These are phyloP conservation scores for Odontocerum albicorne DNA, from an alignment of 2,888 invertebrate species.

Conservation along the genomic window DNA sequence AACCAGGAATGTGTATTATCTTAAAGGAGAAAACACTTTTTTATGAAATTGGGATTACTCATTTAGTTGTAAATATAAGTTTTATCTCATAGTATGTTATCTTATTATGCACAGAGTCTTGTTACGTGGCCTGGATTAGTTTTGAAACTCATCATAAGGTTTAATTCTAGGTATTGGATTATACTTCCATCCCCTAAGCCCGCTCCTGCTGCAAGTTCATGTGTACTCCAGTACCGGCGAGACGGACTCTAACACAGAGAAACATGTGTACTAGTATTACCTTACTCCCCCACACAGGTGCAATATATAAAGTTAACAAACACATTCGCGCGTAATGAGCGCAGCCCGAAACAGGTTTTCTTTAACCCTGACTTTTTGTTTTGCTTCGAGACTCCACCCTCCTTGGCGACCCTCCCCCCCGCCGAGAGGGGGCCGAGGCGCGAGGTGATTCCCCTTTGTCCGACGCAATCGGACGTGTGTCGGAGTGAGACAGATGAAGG, in stretches of 20 bases:
- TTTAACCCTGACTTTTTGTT: constrained; percentile 25
- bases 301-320: not conserved
- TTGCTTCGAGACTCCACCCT: constrained; percentile 22
- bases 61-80: no score
- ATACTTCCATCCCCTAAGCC: no score
- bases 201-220: no score
- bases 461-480: constrained; percentile 6
- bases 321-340: constrained; percentile 25
- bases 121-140: no score
- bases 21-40: no score
- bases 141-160: no score
- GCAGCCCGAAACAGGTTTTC: constrained; percentile 27
- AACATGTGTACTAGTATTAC: not conserved
- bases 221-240: constrained; percentile 4
- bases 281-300: constrained; percentile 17
- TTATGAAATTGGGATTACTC: no score
- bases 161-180: no score
- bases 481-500: constrained; percentile 20
- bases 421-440: constrained; percentile 4
- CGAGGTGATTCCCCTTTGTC: constrained; percentile 21
- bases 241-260: constrained; percentile 11
- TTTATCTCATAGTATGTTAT: no score
- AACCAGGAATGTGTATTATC: no score
- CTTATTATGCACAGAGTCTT: no score
- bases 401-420: constrained; percentile 24